phyloP scores from a whole-genome alignment of 2,888 invertebrate species.

The Tinea pellionella region DNA sequence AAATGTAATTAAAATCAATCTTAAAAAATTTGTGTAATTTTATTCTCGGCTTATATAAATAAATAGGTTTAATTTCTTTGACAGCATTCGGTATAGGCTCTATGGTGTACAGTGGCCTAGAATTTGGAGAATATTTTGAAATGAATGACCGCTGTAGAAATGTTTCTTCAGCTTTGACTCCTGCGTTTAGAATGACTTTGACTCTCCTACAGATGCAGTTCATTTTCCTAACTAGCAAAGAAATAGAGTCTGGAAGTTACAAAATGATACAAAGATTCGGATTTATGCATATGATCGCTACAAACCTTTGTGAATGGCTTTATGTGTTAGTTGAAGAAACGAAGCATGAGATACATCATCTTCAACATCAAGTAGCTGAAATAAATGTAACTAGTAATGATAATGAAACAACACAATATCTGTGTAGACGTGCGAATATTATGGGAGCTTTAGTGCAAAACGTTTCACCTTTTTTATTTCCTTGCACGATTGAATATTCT shows the following conservation, averaged over 20 bases:
- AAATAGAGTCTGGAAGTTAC: constrained; percentile 70
- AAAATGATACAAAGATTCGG: constrained; percentile 86
- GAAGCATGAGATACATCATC: constrained; percentile 84
- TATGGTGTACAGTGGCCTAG: constrained; percentile 78
- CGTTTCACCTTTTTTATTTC: constrained; percentile 84
- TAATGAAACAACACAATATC: constrained; percentile 29
- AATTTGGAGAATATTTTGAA: constrained; percentile 82
- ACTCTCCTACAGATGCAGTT: constrained; percentile 94
- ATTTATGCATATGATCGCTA: constrained; percentile 94
- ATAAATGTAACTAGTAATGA: constrained; percentile 21
- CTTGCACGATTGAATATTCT: constrained; percentile 91
- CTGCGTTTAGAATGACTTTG: constrained; percentile 83
- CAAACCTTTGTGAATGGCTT: constrained; percentile 93
- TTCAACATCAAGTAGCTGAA: constrained; percentile 57
- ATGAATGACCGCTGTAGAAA: constrained; percentile 74
- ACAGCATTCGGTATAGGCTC: constrained; percentile 72
- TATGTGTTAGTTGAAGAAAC: constrained; percentile 89
- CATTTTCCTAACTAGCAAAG: constrained; percentile 90
- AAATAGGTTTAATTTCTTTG: too few relatives aligned
- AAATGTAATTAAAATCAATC: too few relatives aligned
- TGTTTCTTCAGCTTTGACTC: constrained; percentile 79
- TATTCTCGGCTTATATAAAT: too few relatives aligned
- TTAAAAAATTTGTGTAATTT: too few relatives aligned
- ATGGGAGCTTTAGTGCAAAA: constrained; percentile 79
- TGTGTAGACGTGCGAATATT: constrained; percentile 73